phyloP scores from a whole-genome alignment of 2,797 vertebrate genomes.

The Muscicapa striata region DNA sequence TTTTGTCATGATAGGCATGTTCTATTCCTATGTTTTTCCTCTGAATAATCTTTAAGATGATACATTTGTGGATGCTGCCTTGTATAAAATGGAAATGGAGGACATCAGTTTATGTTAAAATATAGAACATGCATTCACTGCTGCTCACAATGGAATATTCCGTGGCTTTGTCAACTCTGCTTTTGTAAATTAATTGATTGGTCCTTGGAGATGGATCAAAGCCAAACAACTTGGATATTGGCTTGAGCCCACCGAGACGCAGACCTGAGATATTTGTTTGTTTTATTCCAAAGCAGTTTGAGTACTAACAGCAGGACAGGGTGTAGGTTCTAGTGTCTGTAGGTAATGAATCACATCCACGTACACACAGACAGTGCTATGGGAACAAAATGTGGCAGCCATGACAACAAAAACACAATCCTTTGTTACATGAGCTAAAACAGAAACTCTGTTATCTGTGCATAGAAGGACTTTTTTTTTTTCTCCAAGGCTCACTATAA shows the following conservation, averaged over 20 bases:
- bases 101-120: background rate
- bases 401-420: slow-evolving; percentile 24
- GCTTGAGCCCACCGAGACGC: background rate
- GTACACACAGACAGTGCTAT: slow-evolving; percentile 5
- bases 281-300: background rate
- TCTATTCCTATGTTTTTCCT: background rate
- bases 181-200: slow-evolving; percentile 22
- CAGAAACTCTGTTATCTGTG: background rate
- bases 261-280: background rate
- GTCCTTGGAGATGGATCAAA: background rate
- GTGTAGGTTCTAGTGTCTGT: background rate
- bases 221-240: background rate
- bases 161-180: background rate
- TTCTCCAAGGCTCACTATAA: background rate
- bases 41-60: background rate
- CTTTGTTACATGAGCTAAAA: background rate
- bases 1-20: background rate
- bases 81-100: background rate
- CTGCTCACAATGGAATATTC: background rate
- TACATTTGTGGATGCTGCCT: background rate
- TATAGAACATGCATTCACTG: background rate
- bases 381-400: slow-evolving; percentile 43
- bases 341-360: slow-evolving; percentile 33
- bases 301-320: background rate
- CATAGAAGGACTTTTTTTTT: background rate